Conservation (phyloP, 2,888 invertebrate genomes). For the Euzetes globulus region DNA sequence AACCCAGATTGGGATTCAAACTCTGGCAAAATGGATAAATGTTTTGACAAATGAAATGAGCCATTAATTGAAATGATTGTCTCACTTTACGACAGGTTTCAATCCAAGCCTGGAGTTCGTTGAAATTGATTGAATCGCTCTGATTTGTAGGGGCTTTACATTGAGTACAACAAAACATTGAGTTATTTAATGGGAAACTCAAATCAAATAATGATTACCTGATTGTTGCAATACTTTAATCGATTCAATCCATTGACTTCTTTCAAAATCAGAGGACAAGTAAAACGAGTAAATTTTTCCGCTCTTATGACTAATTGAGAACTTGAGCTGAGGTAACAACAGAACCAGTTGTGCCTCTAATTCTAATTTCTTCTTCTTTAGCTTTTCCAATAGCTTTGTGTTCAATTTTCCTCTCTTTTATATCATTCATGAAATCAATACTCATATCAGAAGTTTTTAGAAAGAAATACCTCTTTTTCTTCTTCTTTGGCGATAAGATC, state of each 20-base stretch:
- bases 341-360: conserved; percentile 75
- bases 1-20: conserved; percentile 83
- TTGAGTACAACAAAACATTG: neutral
- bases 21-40: conserved; percentile 47
- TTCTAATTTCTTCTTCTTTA: conserved; percentile 80
- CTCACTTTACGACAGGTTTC: conserved; percentile 66
- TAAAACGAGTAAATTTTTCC: conserved; percentile 58
- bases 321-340: conserved; percentile 79
- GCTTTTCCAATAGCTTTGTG: conserved; percentile 58
- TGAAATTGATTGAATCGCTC: conserved; percentile 58
- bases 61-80: neutral
- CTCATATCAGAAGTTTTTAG: neutral
- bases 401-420: conserved; percentile 33
- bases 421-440: neutral
- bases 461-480: conserved; percentile 54
- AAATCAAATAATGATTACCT: conserved; percentile 43
- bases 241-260: conserved; percentile 88
- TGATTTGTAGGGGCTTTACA: neutral
- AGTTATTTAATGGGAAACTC: neutral
- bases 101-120: conserved; percentile 79
- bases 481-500: conserved; percentile 76
- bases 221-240: conserved; percentile 67
- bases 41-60: neutral
- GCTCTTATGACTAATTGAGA: conserved; percentile 62
- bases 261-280: conserved; percentile 85